These are phyloP conservation scores for Rissa tridactyla DNA, from an alignment of 2,113 vertebrate species.

Conservation along the genomic window DNA sequence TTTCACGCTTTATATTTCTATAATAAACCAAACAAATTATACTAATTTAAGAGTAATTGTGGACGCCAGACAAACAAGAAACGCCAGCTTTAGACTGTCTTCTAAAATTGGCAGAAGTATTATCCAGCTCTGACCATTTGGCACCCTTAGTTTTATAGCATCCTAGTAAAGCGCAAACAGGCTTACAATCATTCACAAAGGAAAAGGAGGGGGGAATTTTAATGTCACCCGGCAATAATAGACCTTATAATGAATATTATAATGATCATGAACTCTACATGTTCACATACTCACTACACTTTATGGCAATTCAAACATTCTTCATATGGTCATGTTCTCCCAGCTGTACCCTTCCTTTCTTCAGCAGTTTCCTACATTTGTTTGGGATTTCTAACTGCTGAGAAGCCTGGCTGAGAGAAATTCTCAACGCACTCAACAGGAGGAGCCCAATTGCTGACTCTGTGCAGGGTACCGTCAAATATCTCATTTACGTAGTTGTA, in stretches of 20 bases:
- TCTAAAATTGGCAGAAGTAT: not conserved
- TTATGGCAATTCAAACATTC: not conserved
- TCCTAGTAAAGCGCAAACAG: not conserved
- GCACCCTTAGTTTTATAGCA: not conserved
- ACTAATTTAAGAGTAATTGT: constrained; percentile 28
- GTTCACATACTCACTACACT: not conserved
- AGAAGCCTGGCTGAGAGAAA: not conserved
- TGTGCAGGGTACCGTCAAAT: not conserved
- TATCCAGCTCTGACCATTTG: not conserved
- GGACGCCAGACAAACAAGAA: constrained; percentile 14
- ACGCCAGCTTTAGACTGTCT: not conserved
- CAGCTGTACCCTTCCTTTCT: not conserved
- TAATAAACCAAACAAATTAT: constrained; percentile 11
- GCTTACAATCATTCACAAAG: not conserved
- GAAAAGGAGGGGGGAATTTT: not conserved
- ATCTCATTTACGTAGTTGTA: not conserved
- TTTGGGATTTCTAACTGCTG: not conserved
- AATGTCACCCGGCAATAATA: not conserved
- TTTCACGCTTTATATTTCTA: not conserved
- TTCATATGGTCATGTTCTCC: not conserved
- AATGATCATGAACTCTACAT: not conserved
- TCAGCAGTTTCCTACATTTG: not conserved
- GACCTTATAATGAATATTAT: not conserved
- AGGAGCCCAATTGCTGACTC: not conserved
- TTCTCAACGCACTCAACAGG: not conserved